Base-by-base conservation (phyloP, 2,888 invertebrate genomes). In the Drosophila anomelani region DNA sequence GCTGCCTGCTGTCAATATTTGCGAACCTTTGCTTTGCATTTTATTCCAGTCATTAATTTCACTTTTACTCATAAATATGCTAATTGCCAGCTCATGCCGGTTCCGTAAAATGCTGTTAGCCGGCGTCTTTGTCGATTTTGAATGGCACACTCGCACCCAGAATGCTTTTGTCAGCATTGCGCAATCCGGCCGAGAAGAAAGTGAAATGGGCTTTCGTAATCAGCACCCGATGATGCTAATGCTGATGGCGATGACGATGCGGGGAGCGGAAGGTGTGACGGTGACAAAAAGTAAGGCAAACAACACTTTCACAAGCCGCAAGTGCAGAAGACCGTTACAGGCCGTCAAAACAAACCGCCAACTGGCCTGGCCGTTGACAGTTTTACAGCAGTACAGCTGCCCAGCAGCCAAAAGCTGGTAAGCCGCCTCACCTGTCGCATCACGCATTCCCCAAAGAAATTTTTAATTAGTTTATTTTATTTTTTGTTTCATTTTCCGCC, bases 41-140 rank as follows among this genome's bases (percentile, higher is more conserved):
- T 66, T 46, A 63, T 75, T 72, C 74, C 72, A 60, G 76, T 82
- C 71, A 76, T 82, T 84, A 90, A 85, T 90, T 89, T 90, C 90
- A 89, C 90, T 89, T 89, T 90, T 89, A 89, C 87, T 85, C 89
- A 90, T 89, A 81, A 89, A 90, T 90, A 89, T 89, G 89, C 81
- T 89, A 89, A 89, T 89, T 66, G 76, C 53, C 73, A 62, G 75
- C 73, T 79, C 81, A 90, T 71, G 80, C 80, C 71, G 61, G 51
- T 47, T 62, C n/a, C 26, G 36, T 56, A 60, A 43, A 57, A 46
- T 6, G 34, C 38, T n/a, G 46, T 26, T 39, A 5, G 13, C 58
- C 39, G 51, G 49, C 66, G 64, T 56, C 51, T 76, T 63, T 60
- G 46, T 63, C 12, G 67, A 49, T 64, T 61, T 62, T 61, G 69